phyloP scores from a whole-genome alignment of 2,888 invertebrate genomes.

The Trissoscelio sp. region DNA sequence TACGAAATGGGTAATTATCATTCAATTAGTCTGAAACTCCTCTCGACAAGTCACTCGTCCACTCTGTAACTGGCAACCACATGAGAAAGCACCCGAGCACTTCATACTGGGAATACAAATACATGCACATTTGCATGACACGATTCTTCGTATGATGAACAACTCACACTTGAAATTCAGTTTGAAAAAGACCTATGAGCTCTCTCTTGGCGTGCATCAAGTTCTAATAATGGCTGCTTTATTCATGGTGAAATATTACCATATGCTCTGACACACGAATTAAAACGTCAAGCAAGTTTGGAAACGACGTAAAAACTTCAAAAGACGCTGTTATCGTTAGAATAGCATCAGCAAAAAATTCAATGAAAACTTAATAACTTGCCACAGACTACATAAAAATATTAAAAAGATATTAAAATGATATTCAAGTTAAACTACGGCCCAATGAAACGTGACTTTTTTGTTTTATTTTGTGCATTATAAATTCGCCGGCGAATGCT shows the following conservation, averaged over 20 bases:
- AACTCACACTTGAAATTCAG: slow-evolving; percentile 61
- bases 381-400: too few relatives aligned
- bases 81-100: slow-evolving; percentile 73
- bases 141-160: slow-evolving; percentile 62
- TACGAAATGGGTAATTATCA: slow-evolving; percentile 71
- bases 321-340: too few relatives aligned
- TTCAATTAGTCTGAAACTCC: slow-evolving; percentile 75
- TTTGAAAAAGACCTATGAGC: slow-evolving; percentile 67
- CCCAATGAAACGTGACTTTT: too few relatives aligned
- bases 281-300: slow-evolving; percentile 11
- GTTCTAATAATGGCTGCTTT: slow-evolving; percentile 81
- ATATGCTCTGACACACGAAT: slow-evolving; percentile 22
- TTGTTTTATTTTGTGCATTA: not conserved
- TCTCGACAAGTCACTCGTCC: slow-evolving; percentile 72
- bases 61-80: slow-evolving; percentile 79
- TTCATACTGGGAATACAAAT: slow-evolving; percentile 58
- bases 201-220: slow-evolving; percentile 72
- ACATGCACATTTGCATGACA: slow-evolving; percentile 59
- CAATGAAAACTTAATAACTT: too few relatives aligned
- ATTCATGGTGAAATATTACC: slow-evolving; percentile 69
- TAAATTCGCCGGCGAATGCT: slow-evolving; percentile 20
- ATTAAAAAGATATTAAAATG: too few relatives aligned
- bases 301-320: not conserved
- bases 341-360: too few relatives aligned
- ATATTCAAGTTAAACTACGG: too few relatives aligned